phyloP scores from a whole-genome alignment of 2,113 vertebrate species.

The Nerophis lumbriciformis region DNA sequence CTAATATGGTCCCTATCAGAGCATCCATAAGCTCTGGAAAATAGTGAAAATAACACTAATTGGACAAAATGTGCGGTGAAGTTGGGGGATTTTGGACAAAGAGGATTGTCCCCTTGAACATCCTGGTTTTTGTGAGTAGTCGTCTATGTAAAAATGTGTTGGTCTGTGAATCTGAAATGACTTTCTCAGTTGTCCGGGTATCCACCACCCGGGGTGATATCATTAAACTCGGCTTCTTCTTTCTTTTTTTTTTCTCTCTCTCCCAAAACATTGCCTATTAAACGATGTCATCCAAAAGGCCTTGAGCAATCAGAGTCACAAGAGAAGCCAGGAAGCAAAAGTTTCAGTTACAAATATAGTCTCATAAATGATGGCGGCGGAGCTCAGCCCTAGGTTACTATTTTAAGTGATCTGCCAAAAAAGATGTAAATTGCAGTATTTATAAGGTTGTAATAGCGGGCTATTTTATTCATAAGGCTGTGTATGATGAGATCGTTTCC shows the following conservation, averaged over 20 bases:
- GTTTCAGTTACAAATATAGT: slow-evolving; percentile 43
- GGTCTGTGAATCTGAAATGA: slow-evolving; percentile 14
- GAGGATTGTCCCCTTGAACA: too few species aligned
- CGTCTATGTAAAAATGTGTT: neutral
- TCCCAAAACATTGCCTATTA: slow-evolving; percentile 29
- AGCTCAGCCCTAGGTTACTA: slow-evolving; percentile 39
- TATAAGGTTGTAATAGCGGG: slow-evolving; percentile 51
- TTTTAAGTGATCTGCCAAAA: slow-evolving; percentile 39
- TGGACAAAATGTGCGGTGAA: too few species aligned
- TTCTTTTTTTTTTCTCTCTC: too few species aligned
- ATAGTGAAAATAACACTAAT: too few species aligned
- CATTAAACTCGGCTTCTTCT: slow-evolving; percentile 34
- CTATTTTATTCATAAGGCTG: slow-evolving; percentile 63
- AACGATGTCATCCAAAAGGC: slow-evolving; percentile 37
- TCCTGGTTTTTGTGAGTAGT: too few species aligned
- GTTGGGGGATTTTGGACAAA: too few species aligned
- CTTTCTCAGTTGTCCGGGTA: slow-evolving; percentile 3
- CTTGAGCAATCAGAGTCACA: slow-evolving; percentile 36
- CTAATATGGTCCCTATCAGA: too few species aligned
- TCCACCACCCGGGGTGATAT: slow-evolving; percentile 30
- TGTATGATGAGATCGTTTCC: slow-evolving; percentile 41
- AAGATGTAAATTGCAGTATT: slow-evolving; percentile 57
- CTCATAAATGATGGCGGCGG: slow-evolving; percentile 42
- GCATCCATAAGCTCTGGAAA: too few species aligned
- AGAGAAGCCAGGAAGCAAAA: slow-evolving; percentile 32